phyloP scores from a whole-genome alignment of 2,797 vertebrate genomes.

The Anisognathus igniventris region DNA sequence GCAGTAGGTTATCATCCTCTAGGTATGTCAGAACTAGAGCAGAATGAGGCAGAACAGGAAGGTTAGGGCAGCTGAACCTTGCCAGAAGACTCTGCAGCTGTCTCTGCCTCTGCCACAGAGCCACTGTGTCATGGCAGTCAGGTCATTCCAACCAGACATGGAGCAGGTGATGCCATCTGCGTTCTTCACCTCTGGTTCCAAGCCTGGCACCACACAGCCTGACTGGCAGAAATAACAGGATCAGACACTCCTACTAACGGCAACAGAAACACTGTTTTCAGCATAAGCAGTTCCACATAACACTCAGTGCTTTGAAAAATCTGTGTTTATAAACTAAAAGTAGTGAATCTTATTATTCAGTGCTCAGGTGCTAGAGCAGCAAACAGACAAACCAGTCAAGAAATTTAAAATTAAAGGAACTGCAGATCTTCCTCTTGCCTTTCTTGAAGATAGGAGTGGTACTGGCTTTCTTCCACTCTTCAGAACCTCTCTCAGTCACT shows the following conservation, averaged over 20 bases:
- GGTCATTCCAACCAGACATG: background rate
- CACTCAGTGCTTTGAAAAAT: background rate
- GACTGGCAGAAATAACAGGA: background rate
- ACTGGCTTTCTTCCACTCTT: background rate
- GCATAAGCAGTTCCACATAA: background rate
- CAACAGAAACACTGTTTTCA: background rate
- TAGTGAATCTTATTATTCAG: background rate
- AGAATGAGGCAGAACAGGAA: background rate
- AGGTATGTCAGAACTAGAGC: slow-evolving; percentile 12
- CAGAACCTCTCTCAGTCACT: background rate
- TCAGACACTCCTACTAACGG: background rate
- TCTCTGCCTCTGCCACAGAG: background rate
- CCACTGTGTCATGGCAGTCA: background rate
- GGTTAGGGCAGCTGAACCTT: background rate
- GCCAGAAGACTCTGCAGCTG: background rate
- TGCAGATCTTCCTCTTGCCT: background rate
- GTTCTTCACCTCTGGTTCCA: background rate
- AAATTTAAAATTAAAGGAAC: background rate
- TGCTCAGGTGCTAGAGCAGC: background rate
- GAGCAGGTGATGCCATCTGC: background rate
- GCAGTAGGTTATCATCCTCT: background rate
- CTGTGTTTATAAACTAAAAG: background rate
- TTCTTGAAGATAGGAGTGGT: background rate
- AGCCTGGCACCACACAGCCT: background rate
- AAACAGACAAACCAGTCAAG: background rate